Base-by-base conservation (phyloP, 2,888 invertebrate species). In the Bimastos eiseni region DNA sequence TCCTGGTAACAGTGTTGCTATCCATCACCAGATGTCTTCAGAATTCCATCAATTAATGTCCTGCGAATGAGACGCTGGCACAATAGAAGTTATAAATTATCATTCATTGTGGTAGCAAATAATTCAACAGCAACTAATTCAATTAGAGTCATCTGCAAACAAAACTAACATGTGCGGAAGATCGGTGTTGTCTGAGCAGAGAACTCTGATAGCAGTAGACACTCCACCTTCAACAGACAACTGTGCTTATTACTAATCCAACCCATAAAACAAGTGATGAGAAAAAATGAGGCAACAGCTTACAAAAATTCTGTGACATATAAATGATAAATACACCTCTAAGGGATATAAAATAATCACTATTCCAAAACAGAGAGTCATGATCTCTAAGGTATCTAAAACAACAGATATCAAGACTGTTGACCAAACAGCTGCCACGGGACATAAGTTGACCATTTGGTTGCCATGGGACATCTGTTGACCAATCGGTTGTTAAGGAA, bases 211-310 rank as follows among this genome's bases (percentile, higher is more conserved):
- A 90, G n/a, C 88, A 88, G 83, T 89, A 33, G 24, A 90, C 88
- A 55, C 90, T 90, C 90, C 90, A 90, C 90, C 90, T 90, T 44
- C 89, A 94, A 94, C 94, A 95, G 37, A 70, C 70, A 70, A 70
- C 30, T 70, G 5, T 70, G 70, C n/a, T 70, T n/a, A 70, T n/a
- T 70, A 70, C 70, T 70, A 30, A n/a, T 5, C n/a, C 30, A 70
- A 3, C 6, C 30, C n/a, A n/a, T 30, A 70, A 49, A 70, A 70
- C n/a, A 70, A 70, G 11, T n/a, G n/a, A 70, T 70, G n/a, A n/a
- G n/a, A 70, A n/a, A 70, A 70, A 24, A 49, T 30, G 30, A 70
- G n/a, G 30, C 30, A 70, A 30, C 0, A 8, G 30, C n/a, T n/a
- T n/a, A 6, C 30, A 70, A 49, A 8, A n/a, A 70, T 70, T 70